Evolutionary conservation across 2,113 vertebrate species (phyloP).

Genomic region (Mustela nigripes): DNA sequence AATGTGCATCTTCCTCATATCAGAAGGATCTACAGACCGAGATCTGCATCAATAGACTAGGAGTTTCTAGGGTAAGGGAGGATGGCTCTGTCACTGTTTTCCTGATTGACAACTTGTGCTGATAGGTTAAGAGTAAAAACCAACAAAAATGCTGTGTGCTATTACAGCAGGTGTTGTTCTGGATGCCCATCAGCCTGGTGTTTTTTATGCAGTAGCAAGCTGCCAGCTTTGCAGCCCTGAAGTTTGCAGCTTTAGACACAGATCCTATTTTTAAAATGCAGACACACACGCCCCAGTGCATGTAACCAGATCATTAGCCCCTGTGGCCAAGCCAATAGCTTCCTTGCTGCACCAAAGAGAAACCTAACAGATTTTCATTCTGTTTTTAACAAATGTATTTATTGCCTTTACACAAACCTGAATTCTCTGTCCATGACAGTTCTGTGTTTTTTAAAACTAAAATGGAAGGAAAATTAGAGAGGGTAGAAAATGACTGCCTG

Average conservation of each 20-base stretch:
- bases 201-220: conserved; percentile 49
- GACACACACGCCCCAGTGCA: neutral
- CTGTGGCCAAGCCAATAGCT: neutral
- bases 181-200: neutral
- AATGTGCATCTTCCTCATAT: neutral
- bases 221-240: conserved; percentile 29
- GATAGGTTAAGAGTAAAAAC: neutral
- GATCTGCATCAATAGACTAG: neutral
- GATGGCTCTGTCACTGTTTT: neutral
- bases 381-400: neutral
- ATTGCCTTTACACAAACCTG: neutral
- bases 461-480: conserved; percentile 67
- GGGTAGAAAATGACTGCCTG: conserved; percentile 50
- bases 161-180: neutral
- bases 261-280: conserved; percentile 61
- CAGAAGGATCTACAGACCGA: neutral
- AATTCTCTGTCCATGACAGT: neutral
- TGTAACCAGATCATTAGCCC: conserved; percentile 11
- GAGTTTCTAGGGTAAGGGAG: neutral
- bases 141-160: neutral
- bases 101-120: neutral
- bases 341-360: neutral
- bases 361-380: neutral
- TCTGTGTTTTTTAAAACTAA: conserved; percentile 66
- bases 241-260: conserved; percentile 47